Conservation (phyloP, 2,797 vertebrate genomes). For the Schizopygopsis pylzovi region DNA sequence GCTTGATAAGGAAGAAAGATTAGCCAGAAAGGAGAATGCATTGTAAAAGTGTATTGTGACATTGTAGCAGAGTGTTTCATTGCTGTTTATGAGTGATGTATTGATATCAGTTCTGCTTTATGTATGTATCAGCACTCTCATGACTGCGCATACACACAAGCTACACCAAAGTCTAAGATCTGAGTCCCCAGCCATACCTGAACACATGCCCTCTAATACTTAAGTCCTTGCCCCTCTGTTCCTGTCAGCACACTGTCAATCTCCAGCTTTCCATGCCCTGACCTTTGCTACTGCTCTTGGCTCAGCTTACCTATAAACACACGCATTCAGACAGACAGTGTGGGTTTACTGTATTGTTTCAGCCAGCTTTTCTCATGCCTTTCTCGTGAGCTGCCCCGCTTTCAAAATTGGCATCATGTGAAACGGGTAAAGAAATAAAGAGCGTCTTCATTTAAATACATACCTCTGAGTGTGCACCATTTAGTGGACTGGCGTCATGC, state of each 20-base stretch:
- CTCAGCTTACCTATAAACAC: slow-evolving; percentile 13
- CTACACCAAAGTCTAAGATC: slow-evolving; percentile 32
- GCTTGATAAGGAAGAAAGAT: not conserved
- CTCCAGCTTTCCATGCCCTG: slow-evolving; percentile 35
- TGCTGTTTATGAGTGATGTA: slow-evolving; percentile 41
- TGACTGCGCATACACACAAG: not conserved
- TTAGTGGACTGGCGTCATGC: slow-evolving; percentile 31
- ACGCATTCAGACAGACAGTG: slow-evolving; percentile 7
- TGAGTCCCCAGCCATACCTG: slow-evolving; percentile 14
- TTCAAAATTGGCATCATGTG: slow-evolving; percentile 34
- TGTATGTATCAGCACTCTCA: slow-evolving; percentile 6
- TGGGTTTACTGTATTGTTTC: slow-evolving; percentile 22
- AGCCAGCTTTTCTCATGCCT: slow-evolving; percentile 26
- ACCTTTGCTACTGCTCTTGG: slow-evolving; percentile 8
- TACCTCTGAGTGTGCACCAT: slow-evolving; percentile 21
- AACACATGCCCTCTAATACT: slow-evolving; percentile 50
- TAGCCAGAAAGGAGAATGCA: slow-evolving; percentile 1
- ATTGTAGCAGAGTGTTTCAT: slow-evolving; percentile 9
- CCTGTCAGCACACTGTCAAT: slow-evolving; percentile 50
- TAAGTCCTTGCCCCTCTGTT: slow-evolving; percentile 41
- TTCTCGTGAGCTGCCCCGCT: not conserved
- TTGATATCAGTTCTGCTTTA: slow-evolving; percentile 28
- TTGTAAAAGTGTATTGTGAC: slow-evolving; percentile 28
- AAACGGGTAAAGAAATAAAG: slow-evolving; percentile 25
- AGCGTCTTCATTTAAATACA: not conserved